phyloP scores from a whole-genome alignment of 2,797 vertebrate species.

The Lateolabrax maculatus region DNA sequence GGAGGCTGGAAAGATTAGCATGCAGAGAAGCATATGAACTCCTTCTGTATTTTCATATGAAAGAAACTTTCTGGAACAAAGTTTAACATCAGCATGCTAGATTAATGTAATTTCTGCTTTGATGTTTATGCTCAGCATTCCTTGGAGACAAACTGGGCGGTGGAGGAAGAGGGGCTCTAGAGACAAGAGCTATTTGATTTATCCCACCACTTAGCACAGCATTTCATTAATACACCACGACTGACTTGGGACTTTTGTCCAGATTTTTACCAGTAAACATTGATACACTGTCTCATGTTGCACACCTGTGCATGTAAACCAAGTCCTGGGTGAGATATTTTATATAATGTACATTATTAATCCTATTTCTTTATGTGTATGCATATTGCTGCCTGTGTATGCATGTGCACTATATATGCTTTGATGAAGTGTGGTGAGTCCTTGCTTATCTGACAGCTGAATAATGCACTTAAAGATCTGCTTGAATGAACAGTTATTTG shows the following conservation, averaged over 20 bases:
- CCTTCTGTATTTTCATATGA: constrained; percentile 67
- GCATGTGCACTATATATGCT: neutral
- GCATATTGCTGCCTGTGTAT: neutral
- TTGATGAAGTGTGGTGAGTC: constrained; percentile 12
- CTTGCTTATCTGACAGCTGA: neutral
- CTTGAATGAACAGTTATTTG: constrained; percentile 1
- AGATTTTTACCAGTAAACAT: constrained; percentile 17
- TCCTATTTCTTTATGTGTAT: neutral
- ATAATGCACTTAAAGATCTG: neutral
- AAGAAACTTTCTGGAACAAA: constrained; percentile 72
- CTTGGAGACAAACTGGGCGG: constrained; percentile 63
- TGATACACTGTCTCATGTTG: constrained; percentile 12
- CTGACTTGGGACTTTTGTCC: constrained; percentile 26
- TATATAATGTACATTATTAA: neutral
- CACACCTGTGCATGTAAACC: constrained; percentile 6
- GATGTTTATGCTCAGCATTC: constrained; percentile 73
- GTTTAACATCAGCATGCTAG: constrained; percentile 74
- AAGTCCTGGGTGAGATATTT: neutral
- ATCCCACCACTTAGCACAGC: constrained; percentile 60
- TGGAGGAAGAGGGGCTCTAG: constrained; percentile 58
- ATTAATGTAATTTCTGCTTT: constrained; percentile 73
- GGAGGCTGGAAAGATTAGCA: constrained; percentile 62
- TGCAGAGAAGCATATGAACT: constrained; percentile 51
- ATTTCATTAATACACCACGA: constrained; percentile 50
- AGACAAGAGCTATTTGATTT: constrained; percentile 66